Conservation (phyloP, 2,113 vertebrate genomes). For the Centrocercus urophasianus region DNA sequence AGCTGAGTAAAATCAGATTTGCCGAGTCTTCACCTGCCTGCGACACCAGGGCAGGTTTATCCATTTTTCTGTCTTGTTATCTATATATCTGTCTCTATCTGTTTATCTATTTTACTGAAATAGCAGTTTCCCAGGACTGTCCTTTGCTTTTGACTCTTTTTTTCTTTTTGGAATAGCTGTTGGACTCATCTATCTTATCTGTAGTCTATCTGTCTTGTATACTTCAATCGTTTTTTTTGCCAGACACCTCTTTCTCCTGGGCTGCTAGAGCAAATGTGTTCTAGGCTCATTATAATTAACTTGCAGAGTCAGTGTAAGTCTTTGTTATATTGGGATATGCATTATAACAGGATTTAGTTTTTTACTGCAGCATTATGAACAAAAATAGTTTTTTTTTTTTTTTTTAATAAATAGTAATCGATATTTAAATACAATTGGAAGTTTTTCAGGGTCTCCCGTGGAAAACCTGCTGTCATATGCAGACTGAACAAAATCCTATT, state of each 20-base stretch:
- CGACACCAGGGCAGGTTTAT: not conserved
- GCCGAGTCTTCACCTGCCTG: not conserved
- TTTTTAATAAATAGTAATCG: not conserved
- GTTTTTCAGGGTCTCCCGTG: not conserved
- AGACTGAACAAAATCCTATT: not conserved
- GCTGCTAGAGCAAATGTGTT: not conserved
- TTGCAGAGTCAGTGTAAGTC: not conserved
- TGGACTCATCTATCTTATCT: not conserved
- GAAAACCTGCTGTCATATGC: not conserved
- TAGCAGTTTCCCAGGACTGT: not conserved
- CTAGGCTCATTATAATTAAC: not conserved
- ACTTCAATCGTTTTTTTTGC: not conserved
- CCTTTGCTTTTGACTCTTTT: not conserved
- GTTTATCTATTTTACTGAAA: not conserved
- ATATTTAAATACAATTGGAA: not conserved
- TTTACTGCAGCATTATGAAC: not conserved
- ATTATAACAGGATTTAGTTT: not conserved
- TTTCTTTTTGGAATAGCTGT: not conserved
- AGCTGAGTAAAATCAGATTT: not conserved
- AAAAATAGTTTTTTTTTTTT: not conserved
- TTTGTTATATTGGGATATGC: not conserved
- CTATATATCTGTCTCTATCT: not conserved
- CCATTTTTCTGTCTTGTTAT: not conserved
- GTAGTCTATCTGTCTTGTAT: not conserved
- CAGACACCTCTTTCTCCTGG: not conserved